phyloP scores from a whole-genome alignment of 1,140 invertebrate genomes.

The Drosophila burlai region DNA sequence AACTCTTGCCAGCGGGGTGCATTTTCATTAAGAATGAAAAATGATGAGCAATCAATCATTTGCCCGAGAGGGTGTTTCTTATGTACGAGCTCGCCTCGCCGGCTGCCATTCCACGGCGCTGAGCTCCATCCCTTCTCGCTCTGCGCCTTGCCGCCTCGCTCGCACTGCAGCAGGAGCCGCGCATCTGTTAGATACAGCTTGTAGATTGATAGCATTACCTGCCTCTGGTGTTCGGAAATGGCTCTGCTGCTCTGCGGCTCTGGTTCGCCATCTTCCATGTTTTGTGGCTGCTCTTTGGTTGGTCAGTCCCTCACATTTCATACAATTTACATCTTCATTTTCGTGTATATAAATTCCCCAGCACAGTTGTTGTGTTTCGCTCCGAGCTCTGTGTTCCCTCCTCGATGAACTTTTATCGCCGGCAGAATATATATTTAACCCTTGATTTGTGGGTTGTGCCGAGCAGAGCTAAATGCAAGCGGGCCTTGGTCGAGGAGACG shows the following conservation, averaged over 20 bases:
- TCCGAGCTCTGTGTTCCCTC: conserved; percentile 34
- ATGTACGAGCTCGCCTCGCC: conserved; percentile 38
- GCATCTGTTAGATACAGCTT: conserved; percentile 71
- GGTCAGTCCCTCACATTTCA: conserved; percentile 73
- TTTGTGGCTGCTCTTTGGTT: conserved; percentile 53
- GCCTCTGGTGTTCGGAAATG: conserved; percentile 80
- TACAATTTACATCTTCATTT: conserved; percentile 84
- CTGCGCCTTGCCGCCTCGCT: conserved; percentile 23
- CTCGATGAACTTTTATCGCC: conserved; percentile 52
- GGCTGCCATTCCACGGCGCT: conserved; percentile 30
- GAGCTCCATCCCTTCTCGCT: conserved; percentile 26
- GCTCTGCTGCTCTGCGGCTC: conserved; percentile 44
- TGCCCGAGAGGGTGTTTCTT: conserved; percentile 81
- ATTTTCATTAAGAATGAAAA: conserved; percentile 86
- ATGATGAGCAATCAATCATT: conserved; percentile 86
- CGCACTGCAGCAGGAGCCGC: conserved; percentile 23
- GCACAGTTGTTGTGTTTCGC: conserved; percentile 40
- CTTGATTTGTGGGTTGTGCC: conserved; percentile 70
- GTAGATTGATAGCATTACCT: conserved; percentile 84
- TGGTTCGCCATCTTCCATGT: conserved; percentile 42
- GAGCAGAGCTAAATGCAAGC: conserved; percentile 34
- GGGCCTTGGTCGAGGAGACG: conserved; percentile 2
- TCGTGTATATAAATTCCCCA: conserved; percentile 57
- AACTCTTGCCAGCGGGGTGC: conserved; percentile 85
- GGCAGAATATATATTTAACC: conserved; percentile 79